phyloP scores from a whole-genome alignment of 1,140 invertebrate species.

The Lasioglossum baleicum region DNA sequence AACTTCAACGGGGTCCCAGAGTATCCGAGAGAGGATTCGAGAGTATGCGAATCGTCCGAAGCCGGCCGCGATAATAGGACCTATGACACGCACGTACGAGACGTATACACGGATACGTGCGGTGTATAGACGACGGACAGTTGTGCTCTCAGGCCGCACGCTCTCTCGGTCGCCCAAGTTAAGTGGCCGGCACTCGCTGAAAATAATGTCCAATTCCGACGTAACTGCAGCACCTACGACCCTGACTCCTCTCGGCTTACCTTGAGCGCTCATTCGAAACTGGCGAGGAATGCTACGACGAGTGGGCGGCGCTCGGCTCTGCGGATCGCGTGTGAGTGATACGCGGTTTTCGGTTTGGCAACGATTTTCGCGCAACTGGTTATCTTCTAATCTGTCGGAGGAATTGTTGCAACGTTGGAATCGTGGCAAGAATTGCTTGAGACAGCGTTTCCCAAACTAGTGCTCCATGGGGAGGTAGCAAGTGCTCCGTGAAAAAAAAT shows the following conservation, averaged over 20 bases:
- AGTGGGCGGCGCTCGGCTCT: not conserved
- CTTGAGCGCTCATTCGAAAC: slow-evolving; percentile 56
- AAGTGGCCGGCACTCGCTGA: slow-evolving; percentile 66
- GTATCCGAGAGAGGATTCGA: slow-evolving; percentile 25
- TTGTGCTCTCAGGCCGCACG: not conserved
- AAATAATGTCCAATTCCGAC: slow-evolving; percentile 71
- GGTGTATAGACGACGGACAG: not conserved
- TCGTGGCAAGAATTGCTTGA: no score
- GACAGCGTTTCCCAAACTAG: no score
- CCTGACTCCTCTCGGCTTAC: slow-evolving; percentile 60
- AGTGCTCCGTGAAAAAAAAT: no score
- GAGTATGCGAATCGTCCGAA: slow-evolving; percentile 43
- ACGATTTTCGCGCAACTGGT: not conserved
- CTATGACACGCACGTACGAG: slow-evolving; percentile 64
- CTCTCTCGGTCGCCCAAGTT: slow-evolving; percentile 45
- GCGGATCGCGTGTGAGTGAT: not conserved
- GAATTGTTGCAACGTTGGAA: no score
- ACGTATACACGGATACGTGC: slow-evolving; percentile 18
- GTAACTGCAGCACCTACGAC: slow-evolving; percentile 66
- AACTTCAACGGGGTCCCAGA: slow-evolving; percentile 57
- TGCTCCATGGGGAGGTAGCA: no score
- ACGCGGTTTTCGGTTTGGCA: not conserved
- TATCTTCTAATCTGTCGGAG: not conserved
- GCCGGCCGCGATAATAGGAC: slow-evolving; percentile 71
- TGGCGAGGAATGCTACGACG: slow-evolving; percentile 26